A percentile compares a stretch with the other conserved stretches of the same genome.
These are phyloP conservation scores for Alexandromys oeconomus DNA, from an alignment of 2,797 vertebrate genomes.

Conservation along the genomic window DNA sequence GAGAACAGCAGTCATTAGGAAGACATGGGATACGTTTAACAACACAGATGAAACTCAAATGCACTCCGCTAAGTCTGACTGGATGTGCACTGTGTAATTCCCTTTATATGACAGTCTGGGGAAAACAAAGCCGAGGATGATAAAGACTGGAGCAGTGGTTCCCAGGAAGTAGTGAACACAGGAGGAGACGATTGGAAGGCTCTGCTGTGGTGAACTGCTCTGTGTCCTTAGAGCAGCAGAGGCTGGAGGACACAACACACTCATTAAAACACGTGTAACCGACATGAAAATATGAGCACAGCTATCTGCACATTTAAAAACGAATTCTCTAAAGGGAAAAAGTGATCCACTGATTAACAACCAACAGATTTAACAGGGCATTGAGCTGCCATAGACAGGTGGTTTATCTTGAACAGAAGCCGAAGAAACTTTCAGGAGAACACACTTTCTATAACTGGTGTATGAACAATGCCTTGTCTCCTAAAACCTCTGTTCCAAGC, in stretches of 20 bases:
- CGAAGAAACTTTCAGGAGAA: neutral
- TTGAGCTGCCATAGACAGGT: neutral
- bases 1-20: neutral
- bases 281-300: neutral
- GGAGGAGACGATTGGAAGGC: neutral
- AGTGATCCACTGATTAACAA: neutral
- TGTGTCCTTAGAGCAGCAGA: neutral
- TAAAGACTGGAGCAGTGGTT: neutral
- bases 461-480: neutral
- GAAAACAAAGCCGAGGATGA: neutral
- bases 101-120: neutral
- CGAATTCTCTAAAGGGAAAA: slow-evolving; percentile 32
- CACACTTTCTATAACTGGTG: neutral
- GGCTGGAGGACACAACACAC: neutral
- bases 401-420: slow-evolving; percentile 35
- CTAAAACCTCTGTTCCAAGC: rapidly evolving
- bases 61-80: neutral
- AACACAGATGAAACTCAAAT: neutral
- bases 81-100: neutral
- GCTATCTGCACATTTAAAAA: neutral
- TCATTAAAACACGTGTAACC: slow-evolving; percentile 9
- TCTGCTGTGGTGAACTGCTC: neutral
- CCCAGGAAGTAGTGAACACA: neutral
- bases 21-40: neutral
- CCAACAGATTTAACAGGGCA: neutral